Conservation (phyloP, 1,140 invertebrate genomes). For the Drosophila subobscura region DNA sequence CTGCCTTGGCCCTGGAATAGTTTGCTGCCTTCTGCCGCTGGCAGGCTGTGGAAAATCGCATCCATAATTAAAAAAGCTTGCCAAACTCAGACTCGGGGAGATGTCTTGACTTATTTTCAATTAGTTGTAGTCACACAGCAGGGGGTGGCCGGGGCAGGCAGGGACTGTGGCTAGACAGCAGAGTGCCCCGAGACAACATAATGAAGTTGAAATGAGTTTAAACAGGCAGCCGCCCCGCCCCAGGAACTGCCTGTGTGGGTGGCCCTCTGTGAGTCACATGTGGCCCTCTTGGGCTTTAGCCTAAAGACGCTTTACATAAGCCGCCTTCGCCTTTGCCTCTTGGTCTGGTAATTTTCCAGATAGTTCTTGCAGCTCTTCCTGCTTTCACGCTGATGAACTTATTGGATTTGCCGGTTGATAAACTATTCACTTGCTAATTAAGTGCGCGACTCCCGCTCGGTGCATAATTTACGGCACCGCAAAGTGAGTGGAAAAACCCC, state of each 20-base stretch:
- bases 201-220: slow-evolving; percentile 74
- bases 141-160: not conserved
- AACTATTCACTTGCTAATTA: slow-evolving; percentile 73
- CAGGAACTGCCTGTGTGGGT: slow-evolving; percentile 4
- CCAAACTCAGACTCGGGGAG: slow-evolving; percentile 19
- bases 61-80: slow-evolving; percentile 54
- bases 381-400: slow-evolving; percentile 41
- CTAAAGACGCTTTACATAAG: slow-evolving; percentile 35
- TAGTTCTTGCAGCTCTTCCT: slow-evolving; percentile 35
- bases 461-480: slow-evolving; percentile 47
- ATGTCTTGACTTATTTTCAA: slow-evolving; percentile 63
- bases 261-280: slow-evolving; percentile 58
- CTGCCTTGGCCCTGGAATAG: slow-evolving; percentile 25
- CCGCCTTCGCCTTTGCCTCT: too few relatives aligned
- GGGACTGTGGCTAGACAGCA: slow-evolving; percentile 46
- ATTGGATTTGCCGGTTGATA: slow-evolving; percentile 76
- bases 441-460: slow-evolving; percentile 28
- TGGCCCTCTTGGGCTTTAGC: slow-evolving; percentile 30
- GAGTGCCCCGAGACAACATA: slow-evolving; percentile 34
- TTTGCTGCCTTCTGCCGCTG: not conserved
- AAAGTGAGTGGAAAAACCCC: slow-evolving; percentile 28
- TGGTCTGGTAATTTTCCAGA: slow-evolving; percentile 43
- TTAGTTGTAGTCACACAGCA: slow-evolving; percentile 57
- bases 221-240: slow-evolving; percentile 21
- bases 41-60: slow-evolving; percentile 24